Percentiles rank a stretch among this genome's conserved stretches.
These are phyloP conservation scores for Rousettus madagascariensis DNA, from an alignment of 2,797 vertebrate species.

Conservation along the genomic window DNA sequence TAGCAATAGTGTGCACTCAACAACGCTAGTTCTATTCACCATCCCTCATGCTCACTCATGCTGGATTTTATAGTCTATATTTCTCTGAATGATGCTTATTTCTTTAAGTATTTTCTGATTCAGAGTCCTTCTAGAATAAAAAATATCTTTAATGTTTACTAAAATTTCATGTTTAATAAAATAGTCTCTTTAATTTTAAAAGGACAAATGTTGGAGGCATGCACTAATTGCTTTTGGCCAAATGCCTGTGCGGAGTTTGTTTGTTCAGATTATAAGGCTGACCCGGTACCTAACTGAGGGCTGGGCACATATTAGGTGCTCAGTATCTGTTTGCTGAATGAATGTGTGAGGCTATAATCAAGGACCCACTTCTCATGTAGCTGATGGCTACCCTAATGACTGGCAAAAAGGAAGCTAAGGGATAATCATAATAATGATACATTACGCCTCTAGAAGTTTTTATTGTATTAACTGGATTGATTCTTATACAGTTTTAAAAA, in stretches of 20 bases:
- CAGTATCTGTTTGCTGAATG: constrained; percentile 68
- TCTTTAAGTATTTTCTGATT: constrained; percentile 64
- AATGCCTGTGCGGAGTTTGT: constrained; percentile 48
- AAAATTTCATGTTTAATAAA: constrained; percentile 68
- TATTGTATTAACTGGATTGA: background rate
- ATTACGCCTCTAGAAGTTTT: background rate
- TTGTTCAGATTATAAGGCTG: constrained; percentile 56
- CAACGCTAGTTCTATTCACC: background rate
- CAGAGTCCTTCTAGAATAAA: constrained; percentile 54
- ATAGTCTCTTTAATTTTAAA: constrained; percentile 58
- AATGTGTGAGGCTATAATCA: constrained; percentile 56
- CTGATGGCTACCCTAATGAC: constrained; percentile 46
- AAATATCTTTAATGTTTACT: constrained; percentile 58
- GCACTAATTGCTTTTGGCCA: constrained; percentile 24
- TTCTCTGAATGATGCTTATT: constrained; percentile 11
- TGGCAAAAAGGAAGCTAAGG: constrained; percentile 45
- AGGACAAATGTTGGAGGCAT: constrained; percentile 20
- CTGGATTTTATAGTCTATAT: background rate
- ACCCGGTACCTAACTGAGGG: constrained; percentile 30
- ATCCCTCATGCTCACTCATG: background rate
- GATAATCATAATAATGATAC: constrained; percentile 46
- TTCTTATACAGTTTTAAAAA: background rate
- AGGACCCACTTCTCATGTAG: background rate
- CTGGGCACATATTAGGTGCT: constrained; percentile 35
- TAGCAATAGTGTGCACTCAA: background rate